Evolutionary conservation across 2,888 invertebrate species (phyloP), one percentile per base, ranked within the genome.

Genomic region (Sthenelais limicola): DNA sequence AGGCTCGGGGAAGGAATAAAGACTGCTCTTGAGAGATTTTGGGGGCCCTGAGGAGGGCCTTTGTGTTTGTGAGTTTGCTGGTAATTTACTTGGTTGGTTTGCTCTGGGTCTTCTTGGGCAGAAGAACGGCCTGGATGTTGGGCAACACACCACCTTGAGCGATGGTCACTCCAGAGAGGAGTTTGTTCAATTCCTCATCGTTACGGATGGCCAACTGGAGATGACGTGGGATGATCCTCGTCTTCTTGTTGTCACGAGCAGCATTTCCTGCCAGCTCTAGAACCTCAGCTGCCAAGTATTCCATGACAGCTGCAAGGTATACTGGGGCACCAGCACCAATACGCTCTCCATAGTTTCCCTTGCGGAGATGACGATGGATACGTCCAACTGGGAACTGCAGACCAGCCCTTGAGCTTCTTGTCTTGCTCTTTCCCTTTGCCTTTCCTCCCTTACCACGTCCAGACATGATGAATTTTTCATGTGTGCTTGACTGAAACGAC

Each of bases 61-160:
- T 77, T 78, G 76, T 47, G n/a, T 54, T 68, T 5, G 7, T 30
- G 9, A 12, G 9, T 9, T 9, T 12, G 9, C 26, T 62, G 15
- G 30, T 15, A 21, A 62, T 12, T 18, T 43, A 18, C 18, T n/a
- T n/a, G n/a, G n/a, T n/a, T n/a, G 12, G 51, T 24, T 51, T 56
- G 56, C 56, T 77, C 73, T 58, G 77, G 77, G 92, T 91, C 88
- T 93, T 91, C 90, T 92, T 93, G 70, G 93, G 93, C 73, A 94
- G 84, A 0, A 94, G 88, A 21, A 92, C 91, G 3, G 92, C 90
- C 81, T 93, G 92, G 78, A 94, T 94, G 81, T 92, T 92, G 0
- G 94, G 94, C 83, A 95, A 85, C 0, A 94, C 94, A 79, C 94
- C 94, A 73, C 94, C 94, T 87, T 94, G 92, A 30, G 93, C 92